These are phyloP conservation scores for Euwallacea fornicatus DNA, from an alignment of 1,140 invertebrate genomes.

Conservation along the genomic window DNA sequence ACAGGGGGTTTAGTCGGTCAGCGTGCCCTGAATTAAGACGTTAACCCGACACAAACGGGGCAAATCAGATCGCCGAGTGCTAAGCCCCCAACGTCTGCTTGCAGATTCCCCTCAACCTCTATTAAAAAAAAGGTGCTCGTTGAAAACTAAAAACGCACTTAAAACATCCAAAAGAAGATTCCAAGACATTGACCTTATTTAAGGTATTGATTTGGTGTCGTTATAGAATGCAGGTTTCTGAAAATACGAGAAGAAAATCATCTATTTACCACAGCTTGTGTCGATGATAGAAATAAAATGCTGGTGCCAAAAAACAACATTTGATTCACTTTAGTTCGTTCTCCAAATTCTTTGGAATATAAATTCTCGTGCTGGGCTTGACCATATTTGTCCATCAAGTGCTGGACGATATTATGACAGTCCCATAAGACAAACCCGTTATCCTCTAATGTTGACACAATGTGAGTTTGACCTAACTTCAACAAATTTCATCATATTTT, in stretches of 20 bases:
- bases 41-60: too few relatives aligned
- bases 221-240: slow-evolving; percentile 31
- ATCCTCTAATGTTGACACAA: slow-evolving; percentile 66
- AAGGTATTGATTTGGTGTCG: slow-evolving; percentile 9
- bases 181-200: slow-evolving; percentile 16
- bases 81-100: too few relatives aligned
- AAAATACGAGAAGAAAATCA: background rate
- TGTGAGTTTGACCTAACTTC: slow-evolving; percentile 67
- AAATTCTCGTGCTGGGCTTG: slow-evolving; percentile 55
- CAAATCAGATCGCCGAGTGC: too few relatives aligned
- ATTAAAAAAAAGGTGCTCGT: too few relatives aligned
- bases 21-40: too few relatives aligned
- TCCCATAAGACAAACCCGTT: slow-evolving; percentile 63
- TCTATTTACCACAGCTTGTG: slow-evolving; percentile 28
- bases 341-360: slow-evolving; percentile 63
- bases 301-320: slow-evolving; percentile 58
- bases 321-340: slow-evolving; percentile 61
- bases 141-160: too few relatives aligned
- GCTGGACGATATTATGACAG: slow-evolving; percentile 63
- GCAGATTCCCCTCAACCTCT: too few relatives aligned
- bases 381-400: slow-evolving; percentile 63
- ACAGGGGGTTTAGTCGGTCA: too few relatives aligned
- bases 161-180: slow-evolving; percentile 11
- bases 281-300: slow-evolving; percentile 51
- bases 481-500: slow-evolving; percentile 29